Evolutionary conservation across 2,797 vertebrate species (phyloP).

Genomic region (Parauchenoglanis ngamensis): DNA sequence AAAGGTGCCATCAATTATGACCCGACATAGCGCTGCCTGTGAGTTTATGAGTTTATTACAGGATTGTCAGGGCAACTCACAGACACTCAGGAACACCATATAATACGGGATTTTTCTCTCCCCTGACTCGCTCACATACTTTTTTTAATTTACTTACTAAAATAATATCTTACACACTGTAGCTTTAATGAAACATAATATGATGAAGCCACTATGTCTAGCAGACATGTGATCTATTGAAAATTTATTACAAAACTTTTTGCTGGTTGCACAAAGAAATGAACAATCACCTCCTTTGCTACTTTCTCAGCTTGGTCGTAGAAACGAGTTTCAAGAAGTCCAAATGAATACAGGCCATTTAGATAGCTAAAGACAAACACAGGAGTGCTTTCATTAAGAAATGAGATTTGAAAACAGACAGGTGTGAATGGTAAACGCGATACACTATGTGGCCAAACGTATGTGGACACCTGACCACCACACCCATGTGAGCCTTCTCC

Average conservation of each 20-base stretch:
- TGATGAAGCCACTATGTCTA: background rate
- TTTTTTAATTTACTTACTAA: background rate
- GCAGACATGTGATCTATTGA: background rate
- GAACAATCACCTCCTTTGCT: constrained; percentile 84
- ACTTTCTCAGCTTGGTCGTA: constrained; percentile 87
- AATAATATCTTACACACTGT: background rate
- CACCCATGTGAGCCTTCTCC: background rate
- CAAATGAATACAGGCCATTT: constrained; percentile 91
- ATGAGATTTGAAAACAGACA: constrained; percentile 11
- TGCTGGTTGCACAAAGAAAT: background rate
- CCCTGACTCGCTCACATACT: background rate
- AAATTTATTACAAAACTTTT: background rate
- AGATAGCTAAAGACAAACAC: constrained; percentile 79
- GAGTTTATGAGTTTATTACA: constrained; percentile 5
- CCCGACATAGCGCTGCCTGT: background rate
- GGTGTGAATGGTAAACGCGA: background rate
- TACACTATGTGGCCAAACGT: background rate
- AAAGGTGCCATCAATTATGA: background rate
- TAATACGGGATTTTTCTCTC: background rate
- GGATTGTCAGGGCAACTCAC: background rate
- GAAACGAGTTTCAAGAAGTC: constrained; percentile 86
- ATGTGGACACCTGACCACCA: background rate
- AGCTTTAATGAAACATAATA: background rate
- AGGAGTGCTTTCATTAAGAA: background rate
- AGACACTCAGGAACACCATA: background rate